Evolutionary conservation across 2,888 invertebrate species (phyloP).

Genomic region (Dorcus hopei): DNA sequence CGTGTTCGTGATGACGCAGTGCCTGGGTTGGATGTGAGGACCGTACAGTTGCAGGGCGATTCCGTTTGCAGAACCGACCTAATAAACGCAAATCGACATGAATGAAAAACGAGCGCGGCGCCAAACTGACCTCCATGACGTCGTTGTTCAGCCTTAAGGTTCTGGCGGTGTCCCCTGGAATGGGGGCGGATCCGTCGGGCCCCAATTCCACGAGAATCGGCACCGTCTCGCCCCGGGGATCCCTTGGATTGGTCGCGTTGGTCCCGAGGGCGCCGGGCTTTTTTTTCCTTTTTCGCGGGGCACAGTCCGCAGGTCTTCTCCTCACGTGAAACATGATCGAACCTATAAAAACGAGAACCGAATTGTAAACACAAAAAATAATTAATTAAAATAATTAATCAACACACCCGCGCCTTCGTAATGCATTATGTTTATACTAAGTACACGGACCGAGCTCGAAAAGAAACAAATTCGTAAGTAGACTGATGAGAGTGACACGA

Average conservation of each 20-base stretch:
- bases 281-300: constrained; percentile 86
- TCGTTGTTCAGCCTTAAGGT: constrained; percentile 61
- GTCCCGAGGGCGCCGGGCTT: constrained; percentile 54
- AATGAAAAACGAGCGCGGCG: neutral
- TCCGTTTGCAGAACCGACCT: constrained; percentile 77
- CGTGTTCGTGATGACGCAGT: constrained; percentile 89
- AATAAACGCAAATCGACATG: constrained; percentile 19
- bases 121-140: constrained; percentile 60
- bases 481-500: no score
- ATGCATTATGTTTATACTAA: no score
- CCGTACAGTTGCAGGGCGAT: constrained; percentile 78
- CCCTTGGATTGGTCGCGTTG: constrained; percentile 56
- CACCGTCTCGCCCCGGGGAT: constrained; percentile 57
- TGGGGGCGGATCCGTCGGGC: constrained; percentile 68
- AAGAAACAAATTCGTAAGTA: no score
- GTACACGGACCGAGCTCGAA: no score
- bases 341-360: constrained; percentile 56
- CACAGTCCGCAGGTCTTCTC: constrained; percentile 86
- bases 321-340: constrained; percentile 97
- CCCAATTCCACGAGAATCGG: constrained; percentile 79
- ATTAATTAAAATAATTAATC: no score
- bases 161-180: constrained; percentile 59
- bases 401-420: no score
- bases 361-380: neutral
- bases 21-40: constrained; percentile 88